Evolutionary conservation across 1,140 invertebrate species (phyloP).

Genomic region (Hyles vespertilio): DNA sequence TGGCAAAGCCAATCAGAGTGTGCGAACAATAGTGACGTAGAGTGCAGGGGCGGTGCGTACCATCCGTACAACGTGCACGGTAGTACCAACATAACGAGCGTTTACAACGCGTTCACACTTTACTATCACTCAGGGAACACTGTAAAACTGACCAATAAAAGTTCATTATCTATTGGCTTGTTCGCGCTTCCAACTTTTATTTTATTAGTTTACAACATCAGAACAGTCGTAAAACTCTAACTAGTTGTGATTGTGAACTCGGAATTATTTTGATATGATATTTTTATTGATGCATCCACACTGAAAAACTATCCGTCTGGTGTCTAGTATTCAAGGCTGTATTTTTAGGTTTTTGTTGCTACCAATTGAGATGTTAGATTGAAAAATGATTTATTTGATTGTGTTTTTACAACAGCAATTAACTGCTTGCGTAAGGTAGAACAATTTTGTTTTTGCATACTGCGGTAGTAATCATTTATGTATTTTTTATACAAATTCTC

Average conservation of each 20-base stretch:
- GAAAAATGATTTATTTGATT: no score
- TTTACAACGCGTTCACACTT: slow-evolving; percentile 39
- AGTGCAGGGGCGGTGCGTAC: slow-evolving; percentile 19
- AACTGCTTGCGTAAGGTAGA: no score
- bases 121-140: slow-evolving; percentile 53
- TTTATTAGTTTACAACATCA: slow-evolving; percentile 64
- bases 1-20: slow-evolving; percentile 14
- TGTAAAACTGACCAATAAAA: slow-evolving; percentile 73
- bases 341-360: no score
- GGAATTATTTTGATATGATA: no score
- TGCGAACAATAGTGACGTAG: slow-evolving; percentile 17
- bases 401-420: no score
- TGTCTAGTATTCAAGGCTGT: no score
- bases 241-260: slow-evolving; percentile 2
- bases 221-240: slow-evolving; percentile 42
- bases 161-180: slow-evolving; percentile 71
- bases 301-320: no score
- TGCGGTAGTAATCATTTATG: no score
- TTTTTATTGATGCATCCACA: no score
- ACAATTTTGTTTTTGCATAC: no score
- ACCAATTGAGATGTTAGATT: no score
- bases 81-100: slow-evolving; percentile 24
- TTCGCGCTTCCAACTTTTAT: slow-evolving; percentile 69
- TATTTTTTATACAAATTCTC: no score
- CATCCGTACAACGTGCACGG: background rate